phyloP scores from a whole-genome alignment of 2,888 invertebrate genomes.

The Erebia epiphron region DNA sequence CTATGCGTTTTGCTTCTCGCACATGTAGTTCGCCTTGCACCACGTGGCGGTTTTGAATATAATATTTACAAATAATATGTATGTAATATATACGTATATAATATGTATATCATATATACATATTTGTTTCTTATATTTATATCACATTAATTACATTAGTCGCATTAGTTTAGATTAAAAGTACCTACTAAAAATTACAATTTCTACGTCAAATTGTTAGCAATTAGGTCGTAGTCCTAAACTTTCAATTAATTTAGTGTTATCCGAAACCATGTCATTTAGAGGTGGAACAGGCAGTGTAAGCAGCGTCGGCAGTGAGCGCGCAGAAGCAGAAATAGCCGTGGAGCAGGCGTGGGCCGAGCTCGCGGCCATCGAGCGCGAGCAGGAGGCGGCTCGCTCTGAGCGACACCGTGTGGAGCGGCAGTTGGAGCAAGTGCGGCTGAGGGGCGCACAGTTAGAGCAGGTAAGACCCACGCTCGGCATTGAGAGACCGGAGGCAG shows the following conservation, averaged over 20 bases:
- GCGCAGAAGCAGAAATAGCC: constrained; percentile 85
- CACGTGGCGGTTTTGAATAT: no score
- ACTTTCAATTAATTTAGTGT: background rate
- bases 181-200: no score
- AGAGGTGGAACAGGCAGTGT: constrained; percentile 49
- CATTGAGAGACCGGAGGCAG: background rate
- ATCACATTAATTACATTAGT: no score
- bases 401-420: constrained; percentile 90
- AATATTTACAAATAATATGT: no score
- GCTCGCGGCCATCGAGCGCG: constrained; percentile 91
- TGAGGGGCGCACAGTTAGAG: constrained; percentile 90
- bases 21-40: no score
- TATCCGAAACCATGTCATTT: background rate
- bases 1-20: no score
- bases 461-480: constrained; percentile 81
- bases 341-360: constrained; percentile 93
- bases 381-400: constrained; percentile 91
- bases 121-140: no score
- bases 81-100: no score
- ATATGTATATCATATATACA: no score
- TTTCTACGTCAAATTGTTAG: no score
- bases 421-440: constrained; percentile 90
- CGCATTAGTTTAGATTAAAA: no score
- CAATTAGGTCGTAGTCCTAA: no score
- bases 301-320: constrained; percentile 52